A percentile compares a stretch with the other conserved stretches of the same genome.
These are phyloP conservation scores for Scomber japonicus DNA, from an alignment of 2,113 vertebrate species.

Conservation along the genomic window DNA sequence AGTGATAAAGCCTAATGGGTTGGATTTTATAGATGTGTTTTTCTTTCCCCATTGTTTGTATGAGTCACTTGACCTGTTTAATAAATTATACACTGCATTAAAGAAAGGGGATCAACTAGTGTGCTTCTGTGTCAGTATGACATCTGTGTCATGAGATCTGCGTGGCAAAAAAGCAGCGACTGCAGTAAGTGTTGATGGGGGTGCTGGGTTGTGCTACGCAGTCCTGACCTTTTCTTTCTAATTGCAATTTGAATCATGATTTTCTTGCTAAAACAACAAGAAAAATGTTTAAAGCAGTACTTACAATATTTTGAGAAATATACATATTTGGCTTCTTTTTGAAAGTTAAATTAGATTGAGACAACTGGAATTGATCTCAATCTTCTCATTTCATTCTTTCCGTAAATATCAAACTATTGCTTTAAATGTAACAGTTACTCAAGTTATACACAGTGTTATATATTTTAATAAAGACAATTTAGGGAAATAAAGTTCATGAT, in stretches of 20 bases:
- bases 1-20: slow-evolving; percentile 39
- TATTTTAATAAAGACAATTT: not conserved
- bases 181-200: not conserved
- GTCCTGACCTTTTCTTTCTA: not conserved
- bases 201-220: not conserved
- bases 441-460: not conserved
- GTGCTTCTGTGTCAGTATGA: not conserved
- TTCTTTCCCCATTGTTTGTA: slow-evolving; percentile 17
- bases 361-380: not conserved
- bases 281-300: not conserved
- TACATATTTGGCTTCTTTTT: not conserved
- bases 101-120: not conserved
- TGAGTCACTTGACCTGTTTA: slow-evolving; percentile 16
- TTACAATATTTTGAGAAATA: not conserved
- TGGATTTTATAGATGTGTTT: slow-evolving; percentile 40
- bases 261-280: not conserved
- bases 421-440: not conserved
- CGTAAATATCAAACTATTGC: too few relatives aligned
- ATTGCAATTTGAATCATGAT: not conserved
- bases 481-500: too few relatives aligned
- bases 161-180: too few relatives aligned
- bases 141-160: not conserved
- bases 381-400: not conserved
- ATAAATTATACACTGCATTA: not conserved
- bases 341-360: not conserved